A percentile compares a stretch with the other conserved stretches of the same genome.
These are phyloP conservation scores for Prionailurus bengalensis DNA, from an alignment of 2,113 vertebrate genomes.

Conservation along the genomic window DNA sequence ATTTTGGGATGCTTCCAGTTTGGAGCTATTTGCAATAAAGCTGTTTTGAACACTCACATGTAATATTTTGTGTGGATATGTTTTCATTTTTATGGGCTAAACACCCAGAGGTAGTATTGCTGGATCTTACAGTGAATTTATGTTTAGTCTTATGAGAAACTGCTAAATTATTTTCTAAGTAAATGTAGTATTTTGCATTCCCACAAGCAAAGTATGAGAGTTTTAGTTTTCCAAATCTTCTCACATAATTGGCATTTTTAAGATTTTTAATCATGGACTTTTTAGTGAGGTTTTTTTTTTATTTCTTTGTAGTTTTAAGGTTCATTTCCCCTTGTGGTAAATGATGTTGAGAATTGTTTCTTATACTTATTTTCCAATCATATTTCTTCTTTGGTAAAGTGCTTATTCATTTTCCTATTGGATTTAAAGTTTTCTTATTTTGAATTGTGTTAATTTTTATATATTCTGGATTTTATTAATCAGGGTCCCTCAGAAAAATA, in stretches of 20 bases:
- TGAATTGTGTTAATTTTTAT: neutral
- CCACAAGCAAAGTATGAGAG: neutral
- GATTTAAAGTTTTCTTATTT: neutral
- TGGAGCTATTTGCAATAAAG: neutral
- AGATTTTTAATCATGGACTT: neutral
- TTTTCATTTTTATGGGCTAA: conserved; percentile 14
- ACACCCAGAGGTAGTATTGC: neutral
- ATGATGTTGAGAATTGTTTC: neutral
- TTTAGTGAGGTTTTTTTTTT: neutral
- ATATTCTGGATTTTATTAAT: neutral
- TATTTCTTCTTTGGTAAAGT: conserved; percentile 4
- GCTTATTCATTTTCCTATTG: neutral
- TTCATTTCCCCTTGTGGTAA: neutral
- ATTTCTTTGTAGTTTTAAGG: neutral
- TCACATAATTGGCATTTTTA: neutral
- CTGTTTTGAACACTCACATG: neutral
- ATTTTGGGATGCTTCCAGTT: neutral
- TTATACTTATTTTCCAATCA: neutral
- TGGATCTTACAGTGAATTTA: neutral
- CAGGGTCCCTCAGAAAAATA: neutral
- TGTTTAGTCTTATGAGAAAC: neutral
- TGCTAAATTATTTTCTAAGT: neutral
- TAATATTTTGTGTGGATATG: neutral
- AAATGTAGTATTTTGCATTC: neutral
- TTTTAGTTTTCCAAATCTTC: neutral